phyloP scores from a whole-genome alignment of 2,113 vertebrate species.

The Forbesichthys papilliferus region DNA sequence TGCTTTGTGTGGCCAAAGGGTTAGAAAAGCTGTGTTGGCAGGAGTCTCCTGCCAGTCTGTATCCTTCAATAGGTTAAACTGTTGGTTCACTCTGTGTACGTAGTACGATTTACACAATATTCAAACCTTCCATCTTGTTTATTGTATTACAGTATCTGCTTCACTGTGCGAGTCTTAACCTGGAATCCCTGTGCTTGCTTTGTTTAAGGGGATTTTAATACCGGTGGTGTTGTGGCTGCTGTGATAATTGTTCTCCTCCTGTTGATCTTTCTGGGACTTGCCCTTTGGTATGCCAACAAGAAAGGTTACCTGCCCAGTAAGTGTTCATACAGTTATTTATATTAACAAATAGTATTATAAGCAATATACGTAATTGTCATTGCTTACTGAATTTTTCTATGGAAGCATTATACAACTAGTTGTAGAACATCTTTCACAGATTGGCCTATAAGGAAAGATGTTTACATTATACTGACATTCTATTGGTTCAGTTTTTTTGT shows the following conservation, averaged over 20 bases:
- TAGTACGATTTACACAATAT: too few species aligned
- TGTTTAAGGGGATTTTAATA: slow-evolving; percentile 70
- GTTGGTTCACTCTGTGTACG: too few species aligned
- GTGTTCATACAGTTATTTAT: slow-evolving; percentile 37
- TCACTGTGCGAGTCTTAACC: background rate
- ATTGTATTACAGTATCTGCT: background rate
- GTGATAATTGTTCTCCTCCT: slow-evolving; percentile 73
- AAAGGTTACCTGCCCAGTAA: slow-evolving; percentile 87
- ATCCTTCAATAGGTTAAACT: too few species aligned
- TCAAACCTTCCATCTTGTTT: too few species aligned
- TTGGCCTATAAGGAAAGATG: too few species aligned
- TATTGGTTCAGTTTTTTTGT: too few species aligned
- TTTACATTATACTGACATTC: too few species aligned
- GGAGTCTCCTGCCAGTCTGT: too few species aligned
- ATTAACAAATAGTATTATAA: background rate
- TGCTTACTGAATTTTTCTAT: background rate
- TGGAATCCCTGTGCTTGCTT: slow-evolving; percentile 12
- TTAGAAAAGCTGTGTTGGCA: too few species aligned
- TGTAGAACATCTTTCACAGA: too few species aligned
- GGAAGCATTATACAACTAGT: too few species aligned
- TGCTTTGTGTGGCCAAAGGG: too few species aligned
- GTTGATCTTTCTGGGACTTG: slow-evolving; percentile 61
- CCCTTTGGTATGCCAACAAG: slow-evolving; percentile 81
- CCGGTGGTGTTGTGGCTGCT: slow-evolving; percentile 76
- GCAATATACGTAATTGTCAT: background rate